Evolutionary conservation across 2,113 vertebrate genomes (phyloP), one percentile per base, ranked within the genome.

Genomic region (Morone saxatilis): DNA sequence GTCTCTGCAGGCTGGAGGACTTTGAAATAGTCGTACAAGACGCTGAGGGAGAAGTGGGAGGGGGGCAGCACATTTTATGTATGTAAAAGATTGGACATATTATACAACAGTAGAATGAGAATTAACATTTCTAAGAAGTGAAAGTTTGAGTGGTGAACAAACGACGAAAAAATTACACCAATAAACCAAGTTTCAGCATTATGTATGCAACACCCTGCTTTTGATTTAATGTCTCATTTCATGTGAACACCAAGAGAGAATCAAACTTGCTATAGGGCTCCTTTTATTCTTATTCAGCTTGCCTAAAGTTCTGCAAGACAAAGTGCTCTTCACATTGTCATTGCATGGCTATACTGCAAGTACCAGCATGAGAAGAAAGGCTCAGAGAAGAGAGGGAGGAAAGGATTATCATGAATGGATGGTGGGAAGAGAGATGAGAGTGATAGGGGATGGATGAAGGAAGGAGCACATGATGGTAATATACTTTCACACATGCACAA

Each of bases 21-120:
- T 87, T 79, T 84, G 62, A 91, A 87, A 88, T 45, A 76, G 70
- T 66, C 20, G 22, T 22, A 68, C 19, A 47, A 87, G 69, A 83
- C 6, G 68, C 72, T 17, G 65, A 74, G 57, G 50, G 69, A 79
- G 20, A 53, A 57, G 48, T 56, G n/a, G 66, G 56, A 69, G 31
- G 48, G 60, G 8, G 22, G 36, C 41, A 71, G 67, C 43, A 66
- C 43, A 20, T 61, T 71, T 45, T 66, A 36, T 47, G 5, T 51
- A 43, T 73, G 7, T 19, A 54, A 47, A 56, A 57, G 60, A 41
- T 10, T 13, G n/a, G 17, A 36, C 4, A 20, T 14, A 40, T 36
- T 31, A 31, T 31, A 31, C 31, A 11, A 43, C 36, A 66, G 53
- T 40, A 12, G 40, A 59, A 2, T 7, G 40, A 78, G 60, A 59